Conservation (phyloP, 2,797 vertebrate genomes). For the Varecia variegata region DNA sequence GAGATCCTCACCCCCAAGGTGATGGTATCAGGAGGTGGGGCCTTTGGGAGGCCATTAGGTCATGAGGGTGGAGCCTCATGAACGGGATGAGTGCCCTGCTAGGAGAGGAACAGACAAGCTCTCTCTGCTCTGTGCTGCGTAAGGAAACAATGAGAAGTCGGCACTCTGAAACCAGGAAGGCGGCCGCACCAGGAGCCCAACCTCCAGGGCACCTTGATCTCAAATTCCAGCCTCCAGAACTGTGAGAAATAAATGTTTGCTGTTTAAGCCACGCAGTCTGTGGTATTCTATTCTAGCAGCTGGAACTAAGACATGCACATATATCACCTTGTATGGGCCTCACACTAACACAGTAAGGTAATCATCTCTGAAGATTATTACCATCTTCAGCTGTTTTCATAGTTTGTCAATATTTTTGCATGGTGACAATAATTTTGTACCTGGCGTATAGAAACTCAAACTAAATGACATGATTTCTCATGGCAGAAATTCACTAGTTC, state of each 20-base stretch:
- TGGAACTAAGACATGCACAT: too few relatives aligned
- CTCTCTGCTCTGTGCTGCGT: not conserved
- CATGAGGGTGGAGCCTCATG: not conserved
- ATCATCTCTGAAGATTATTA: not conserved
- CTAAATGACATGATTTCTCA: not conserved
- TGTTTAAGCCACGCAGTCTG: too few relatives aligned
- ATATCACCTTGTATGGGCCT: too few relatives aligned
- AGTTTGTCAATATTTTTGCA: not conserved
- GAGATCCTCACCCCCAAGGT: too few relatives aligned
- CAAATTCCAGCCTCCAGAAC: not conserved
- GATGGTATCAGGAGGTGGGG: too few relatives aligned
- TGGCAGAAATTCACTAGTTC: not conserved
- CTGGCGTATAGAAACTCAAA: fast-evolving
- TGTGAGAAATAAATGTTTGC: not conserved
- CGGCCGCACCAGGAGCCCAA: not conserved
- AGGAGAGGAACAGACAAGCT: not conserved
- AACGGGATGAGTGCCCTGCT: not conserved
- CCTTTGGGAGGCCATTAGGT: not conserved
- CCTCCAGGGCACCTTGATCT: not conserved
- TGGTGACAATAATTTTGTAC: too few relatives aligned
- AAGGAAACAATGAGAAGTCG: not conserved
- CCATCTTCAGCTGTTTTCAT: not conserved
- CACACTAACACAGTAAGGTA: not conserved
- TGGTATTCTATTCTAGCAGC: too few relatives aligned
- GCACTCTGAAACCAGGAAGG: not conserved